Evolutionary conservation across 2,113 vertebrate species (phyloP), one percentile per base, ranked within the genome.

Genomic region (Salvelinus fontinalis): DNA sequence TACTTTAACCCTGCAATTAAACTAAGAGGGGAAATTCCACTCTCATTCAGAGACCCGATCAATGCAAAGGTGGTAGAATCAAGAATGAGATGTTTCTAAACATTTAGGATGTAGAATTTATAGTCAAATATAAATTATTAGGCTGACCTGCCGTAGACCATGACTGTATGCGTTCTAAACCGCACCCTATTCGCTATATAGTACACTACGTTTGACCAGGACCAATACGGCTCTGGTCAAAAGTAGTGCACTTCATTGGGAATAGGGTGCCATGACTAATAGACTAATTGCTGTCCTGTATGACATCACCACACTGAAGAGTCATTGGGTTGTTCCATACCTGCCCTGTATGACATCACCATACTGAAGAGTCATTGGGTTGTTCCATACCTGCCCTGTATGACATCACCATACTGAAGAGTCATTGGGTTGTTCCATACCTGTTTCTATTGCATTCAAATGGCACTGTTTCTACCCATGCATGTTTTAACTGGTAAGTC

Each of bases 381-480:
- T n/a, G n/a, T n/a, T n/a, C n/a, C n/a, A n/a, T n/a, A n/a, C n/a
- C 14, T 16, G 16, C 0, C 51, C 51, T 54, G 16, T 16, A 67
- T 67, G 60, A 51, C 49, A 69, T 78, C 20, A 75, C 75, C 67
- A 34, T 62, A 71, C 77, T 83, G 66, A 59, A 73, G 65, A 62
- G 75, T 81, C 75, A 73, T 74, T 71, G 1, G 49, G 48, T 13
- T 60, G 29, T 79, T 69, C 76, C 76, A 67, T 77, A 66, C 29
- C 64, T 11, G 68, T 68, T 72, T 70, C 68, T 71, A 69, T 44
- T 71, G 67, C 70, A 70, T 20, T 84, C 59, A 83, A 84, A 77
- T 49, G 82, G 81, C n/a, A 69, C 14, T 64, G 11, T 80, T 83
- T 86, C 76, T 39, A 82, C 66, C 74, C 74, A 31, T 51, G 44